Percentiles rank a stretch among this genome's conserved stretches.
These are phyloP conservation scores for Epirrita christyi DNA, from an alignment of 2,888 invertebrate genomes.

Conservation along the genomic window DNA sequence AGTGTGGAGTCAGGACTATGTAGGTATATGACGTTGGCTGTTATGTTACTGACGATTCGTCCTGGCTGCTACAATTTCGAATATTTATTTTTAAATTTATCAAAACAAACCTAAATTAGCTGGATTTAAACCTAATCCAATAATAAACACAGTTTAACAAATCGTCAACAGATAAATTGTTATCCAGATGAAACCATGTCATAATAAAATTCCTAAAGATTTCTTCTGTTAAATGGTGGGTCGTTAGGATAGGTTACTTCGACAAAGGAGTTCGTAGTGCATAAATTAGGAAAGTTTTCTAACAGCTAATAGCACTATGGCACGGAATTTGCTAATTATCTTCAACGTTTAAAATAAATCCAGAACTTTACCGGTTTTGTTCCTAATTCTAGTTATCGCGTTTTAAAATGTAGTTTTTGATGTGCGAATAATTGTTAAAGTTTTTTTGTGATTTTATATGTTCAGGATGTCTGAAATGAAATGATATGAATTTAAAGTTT, in stretches of 20 bases:
- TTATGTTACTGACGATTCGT: too few relatives aligned
- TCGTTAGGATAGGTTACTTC: conserved; percentile 1
- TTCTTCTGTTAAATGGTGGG: background rate
- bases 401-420: conserved; percentile 18
- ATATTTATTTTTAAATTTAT: background rate
- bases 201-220: background rate
- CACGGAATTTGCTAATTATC: conserved; percentile 48
- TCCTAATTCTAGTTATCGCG: conserved; percentile 17
- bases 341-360: conserved; percentile 28
- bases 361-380: conserved; percentile 16
- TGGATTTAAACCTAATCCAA: background rate
- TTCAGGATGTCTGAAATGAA: too few relatives aligned
- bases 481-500: too few relatives aligned
- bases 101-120: background rate
- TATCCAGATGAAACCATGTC: conserved; percentile 2
- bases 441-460: background rate
- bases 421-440: conserved; percentile 10
- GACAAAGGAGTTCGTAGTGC: conserved; percentile 22
- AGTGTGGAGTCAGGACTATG: too few relatives aligned
- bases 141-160: conserved; percentile 7
- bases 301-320: conserved; percentile 32
- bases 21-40: too few relatives aligned
- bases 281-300: conserved; percentile 26
- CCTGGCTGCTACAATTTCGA: too few relatives aligned
- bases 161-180: background rate